Evolutionary conservation across 2,888 invertebrate genomes (phyloP).

Genomic region (Epinotia bilunana): DNA sequence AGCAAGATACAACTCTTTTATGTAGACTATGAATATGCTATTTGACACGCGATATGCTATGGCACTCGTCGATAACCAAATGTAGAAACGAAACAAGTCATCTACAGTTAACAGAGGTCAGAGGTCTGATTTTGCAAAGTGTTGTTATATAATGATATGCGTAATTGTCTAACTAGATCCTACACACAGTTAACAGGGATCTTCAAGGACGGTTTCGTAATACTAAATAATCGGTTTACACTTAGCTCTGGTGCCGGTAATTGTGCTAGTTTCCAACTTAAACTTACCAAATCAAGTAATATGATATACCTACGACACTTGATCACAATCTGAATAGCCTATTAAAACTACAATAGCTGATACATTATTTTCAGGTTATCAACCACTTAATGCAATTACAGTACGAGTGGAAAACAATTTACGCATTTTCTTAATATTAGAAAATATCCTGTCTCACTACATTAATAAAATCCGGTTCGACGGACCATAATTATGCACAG

Average conservation of each 20-base stretch:
- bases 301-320: neutral
- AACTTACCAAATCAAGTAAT: neutral
- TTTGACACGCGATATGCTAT: constrained; percentile 4
- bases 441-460: too few species aligned
- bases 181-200: too few species aligned
- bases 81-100: neutral
- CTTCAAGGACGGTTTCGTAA: too few species aligned
- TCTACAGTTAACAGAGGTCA: too few species aligned
- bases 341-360: neutral
- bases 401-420: too few species aligned
- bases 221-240: neutral
- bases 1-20: constrained; percentile 7
- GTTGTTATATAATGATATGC: too few species aligned
- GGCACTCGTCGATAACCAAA: neutral
- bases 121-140: too few species aligned
- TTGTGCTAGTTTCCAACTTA: neutral
- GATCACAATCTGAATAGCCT: neutral
- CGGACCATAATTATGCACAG: too few species aligned
- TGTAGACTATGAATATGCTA: neutral
- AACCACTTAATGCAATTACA: too few species aligned
- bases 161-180: too few species aligned
- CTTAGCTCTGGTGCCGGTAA: neutral
- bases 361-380: neutral
- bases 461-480: too few species aligned
- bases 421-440: too few species aligned